phyloP scores from a whole-genome alignment of 2,797 vertebrate genomes.

The Falco berigora region DNA sequence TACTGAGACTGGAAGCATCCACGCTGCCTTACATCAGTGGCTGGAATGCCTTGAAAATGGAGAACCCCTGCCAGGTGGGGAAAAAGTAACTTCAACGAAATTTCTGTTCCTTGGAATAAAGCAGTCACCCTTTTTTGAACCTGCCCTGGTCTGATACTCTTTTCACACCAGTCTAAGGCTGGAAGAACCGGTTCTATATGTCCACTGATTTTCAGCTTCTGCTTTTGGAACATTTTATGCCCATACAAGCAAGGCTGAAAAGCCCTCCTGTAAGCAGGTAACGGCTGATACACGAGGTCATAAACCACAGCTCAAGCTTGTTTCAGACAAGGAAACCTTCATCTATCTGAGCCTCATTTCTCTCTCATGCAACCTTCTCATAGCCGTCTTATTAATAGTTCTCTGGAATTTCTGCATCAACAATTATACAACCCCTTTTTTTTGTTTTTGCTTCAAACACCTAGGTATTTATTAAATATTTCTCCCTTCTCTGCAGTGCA shows the following conservation, averaged over 20 bases:
- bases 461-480: not conserved
- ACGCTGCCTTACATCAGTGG: rapidly evolving
- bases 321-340: not conserved
- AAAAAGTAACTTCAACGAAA: not conserved
- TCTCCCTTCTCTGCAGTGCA: not conserved
- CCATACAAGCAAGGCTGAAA: not conserved
- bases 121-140: not conserved
- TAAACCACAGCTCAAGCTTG: not conserved
- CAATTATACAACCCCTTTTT: not conserved
- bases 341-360: not conserved
- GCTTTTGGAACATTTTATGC: not conserved
- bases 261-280: not conserved
- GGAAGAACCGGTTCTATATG: not conserved
- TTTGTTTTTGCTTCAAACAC: not conserved
- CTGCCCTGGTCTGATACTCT: not conserved
- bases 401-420: not conserved
- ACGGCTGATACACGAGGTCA: not conserved
- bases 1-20: not conserved
- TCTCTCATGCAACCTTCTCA: not conserved
- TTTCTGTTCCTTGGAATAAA: not conserved
- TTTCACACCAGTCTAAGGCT: not conserved
- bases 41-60: not conserved
- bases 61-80: not conserved
- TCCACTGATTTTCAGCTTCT: not conserved
- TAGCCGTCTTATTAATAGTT: not conserved